Evolutionary conservation across 2,113 vertebrate genomes (phyloP).

Genomic region (Todiramphus saurophagus): DNA sequence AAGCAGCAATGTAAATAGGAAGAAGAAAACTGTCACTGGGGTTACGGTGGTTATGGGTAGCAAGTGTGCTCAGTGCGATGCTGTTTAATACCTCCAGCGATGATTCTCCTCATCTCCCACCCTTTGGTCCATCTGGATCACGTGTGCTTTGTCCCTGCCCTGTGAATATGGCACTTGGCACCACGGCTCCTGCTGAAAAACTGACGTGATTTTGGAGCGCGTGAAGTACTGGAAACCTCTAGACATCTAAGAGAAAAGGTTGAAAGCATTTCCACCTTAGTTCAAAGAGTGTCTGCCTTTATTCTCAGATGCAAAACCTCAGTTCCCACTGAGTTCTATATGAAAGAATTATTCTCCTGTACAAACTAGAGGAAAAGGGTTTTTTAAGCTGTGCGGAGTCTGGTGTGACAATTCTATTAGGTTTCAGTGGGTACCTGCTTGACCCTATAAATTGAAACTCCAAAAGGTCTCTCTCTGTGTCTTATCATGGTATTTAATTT

Average conservation of each 20-base stretch:
- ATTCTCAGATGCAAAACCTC: background rate
- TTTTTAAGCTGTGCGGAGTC: background rate
- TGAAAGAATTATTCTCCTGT: constrained; percentile 41
- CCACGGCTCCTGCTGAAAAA: accelerated
- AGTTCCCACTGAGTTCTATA: background rate
- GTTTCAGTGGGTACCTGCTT: constrained; percentile 9
- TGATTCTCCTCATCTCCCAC: background rate
- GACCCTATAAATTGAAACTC: constrained; percentile 66
- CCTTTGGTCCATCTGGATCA: accelerated
- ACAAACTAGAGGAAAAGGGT: background rate
- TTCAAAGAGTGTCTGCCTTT: background rate
- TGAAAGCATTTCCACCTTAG: background rate
- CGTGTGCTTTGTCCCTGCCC: background rate
- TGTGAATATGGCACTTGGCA: background rate
- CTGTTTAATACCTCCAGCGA: accelerated
- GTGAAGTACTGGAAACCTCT: background rate
- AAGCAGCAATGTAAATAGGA: background rate
- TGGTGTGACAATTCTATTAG: constrained; percentile 55
- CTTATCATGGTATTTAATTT: constrained; percentile 7
- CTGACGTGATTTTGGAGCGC: accelerated
- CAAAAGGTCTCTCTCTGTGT: background rate
- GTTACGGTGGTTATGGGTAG: accelerated
- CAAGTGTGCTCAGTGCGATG: background rate
- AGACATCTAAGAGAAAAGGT: background rate
- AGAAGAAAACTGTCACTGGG: accelerated